phyloP scores from a whole-genome alignment of 1,140 invertebrate species.

The Pseudomyrmex sp. region DNA sequence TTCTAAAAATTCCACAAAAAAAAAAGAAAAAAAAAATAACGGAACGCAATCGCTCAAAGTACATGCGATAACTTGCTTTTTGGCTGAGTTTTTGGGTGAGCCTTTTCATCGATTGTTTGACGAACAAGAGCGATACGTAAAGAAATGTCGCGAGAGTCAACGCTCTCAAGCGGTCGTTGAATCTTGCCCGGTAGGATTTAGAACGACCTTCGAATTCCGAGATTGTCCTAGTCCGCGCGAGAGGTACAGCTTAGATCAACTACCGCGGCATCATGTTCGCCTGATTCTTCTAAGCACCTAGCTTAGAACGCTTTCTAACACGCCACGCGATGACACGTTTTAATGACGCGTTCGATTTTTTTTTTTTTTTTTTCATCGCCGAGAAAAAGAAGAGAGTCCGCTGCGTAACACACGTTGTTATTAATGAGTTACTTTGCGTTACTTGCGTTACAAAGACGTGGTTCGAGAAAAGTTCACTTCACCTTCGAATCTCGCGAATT shows the following conservation, averaged over 20 bases:
- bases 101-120: neutral
- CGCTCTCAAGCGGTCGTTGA: constrained; percentile 45
- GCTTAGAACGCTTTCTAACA: constrained; percentile 75
- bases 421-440: too few relatives aligned
- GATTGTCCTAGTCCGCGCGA: constrained; percentile 60
- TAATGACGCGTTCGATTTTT: neutral
- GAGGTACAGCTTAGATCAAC: constrained; percentile 62
- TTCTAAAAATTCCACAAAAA: too few relatives aligned
- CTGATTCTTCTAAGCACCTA: constrained; percentile 80
- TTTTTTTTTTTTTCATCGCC: neutral
- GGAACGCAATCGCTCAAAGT: too few relatives aligned
- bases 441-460: too few relatives aligned
- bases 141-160: constrained; percentile 17
- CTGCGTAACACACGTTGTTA: too few relatives aligned
- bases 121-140: constrained; percentile 15
- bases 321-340: constrained; percentile 55
- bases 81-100: neutral
- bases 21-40: too few relatives aligned
- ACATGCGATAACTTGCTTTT: neutral
- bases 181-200: constrained; percentile 61
- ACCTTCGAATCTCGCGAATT: too few relatives aligned
- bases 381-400: neutral
- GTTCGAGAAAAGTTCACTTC: too few relatives aligned
- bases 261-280: constrained; percentile 74
- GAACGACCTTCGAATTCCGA: constrained; percentile 66